Evolutionary conservation across 2,113 vertebrate genomes (phyloP), one percentile per base, ranked within the genome.

Genomic region (Myrmophylax atrothorax): DNA sequence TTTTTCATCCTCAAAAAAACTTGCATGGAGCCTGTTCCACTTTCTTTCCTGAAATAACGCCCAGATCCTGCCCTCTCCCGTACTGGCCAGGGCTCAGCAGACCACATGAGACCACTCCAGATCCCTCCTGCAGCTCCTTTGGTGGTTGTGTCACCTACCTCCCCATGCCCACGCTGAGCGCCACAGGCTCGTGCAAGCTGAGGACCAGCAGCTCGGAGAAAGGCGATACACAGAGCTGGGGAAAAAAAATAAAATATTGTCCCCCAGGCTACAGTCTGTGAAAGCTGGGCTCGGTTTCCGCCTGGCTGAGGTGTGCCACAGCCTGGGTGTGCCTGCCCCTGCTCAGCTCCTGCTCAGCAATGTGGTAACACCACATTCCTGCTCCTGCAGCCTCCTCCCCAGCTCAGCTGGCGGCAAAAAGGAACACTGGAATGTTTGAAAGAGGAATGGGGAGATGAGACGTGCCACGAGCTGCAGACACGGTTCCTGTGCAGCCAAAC

Each of bases 291-390:
- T 69, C n/a, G 8, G 89, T 29, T 78, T 52, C 88, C 37, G 4
- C 52, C 79, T 7, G 28, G 38, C 66, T 3, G 40, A 84, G 93
- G 87, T 33, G 95, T 26, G 95, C 87, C 87, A 10, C 70, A 16
- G 87, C 37, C 68, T 37, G 94, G 97, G 96, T 11, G 93, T 31
- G 97, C 92, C 80, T 3, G 73, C 90, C 87, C 76, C 7, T 23
- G 18, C 62, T 67, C 64, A 6, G 47, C 11, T 12, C 14, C 11
- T 1, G 56, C 83, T 84, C 96, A 70, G 94, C 95, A 95, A 96
- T 91, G 93, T 35, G 4, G 86, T 60, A 53, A 35, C 37, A 5
- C 93, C 75, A 47, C 93, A 94, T 96, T 97, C 94, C 92, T 93
- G 7, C 53, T 35, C 29, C 58, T 5, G 55, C 93, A 1, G 72